Evolutionary conservation across 2,888 invertebrate species (phyloP), one percentile per base, ranked within the genome.

Genomic region (Flabesymbios commensalis): DNA sequence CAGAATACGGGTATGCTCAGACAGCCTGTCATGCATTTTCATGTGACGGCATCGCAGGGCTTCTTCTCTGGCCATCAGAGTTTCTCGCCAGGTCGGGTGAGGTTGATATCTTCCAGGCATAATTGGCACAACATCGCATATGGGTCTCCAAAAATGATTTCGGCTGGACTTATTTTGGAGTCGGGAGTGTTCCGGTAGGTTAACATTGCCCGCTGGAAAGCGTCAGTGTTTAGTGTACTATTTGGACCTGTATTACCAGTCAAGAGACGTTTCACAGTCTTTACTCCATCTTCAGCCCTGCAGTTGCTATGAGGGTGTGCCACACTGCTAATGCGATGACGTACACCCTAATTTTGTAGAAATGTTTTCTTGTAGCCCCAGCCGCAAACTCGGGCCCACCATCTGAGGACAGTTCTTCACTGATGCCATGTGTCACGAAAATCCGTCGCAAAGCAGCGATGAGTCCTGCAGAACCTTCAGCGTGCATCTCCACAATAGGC

Each of bases 251-350:
- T 70, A 54, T 73, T 75, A 59, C 72, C 64, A 22, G 67, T 63
- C 24, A 74, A 63, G 14, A 74, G 56, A 19, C 74, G 64, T 45
- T 74, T 72, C 3, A 74, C 59, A 2, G 73, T 72, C 48, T 74
- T 72, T 3, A 74, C 69, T 0, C 71, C 68, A 36, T 73, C 49
- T 43, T 72, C 72, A 1, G 72, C 73, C 0, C 71, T 28, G 47
- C 73, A 72, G 56, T 74, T 74, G 56, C 71, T 72, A 60, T 71
- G 72, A 2, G 70, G 69, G 47, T 65, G 71, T 7, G 70, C 69
- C 0, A 73, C 72, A 1, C 70, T 73, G 19, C 72, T 72, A 1
- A 72, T 54, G 1, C 70, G 49, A 41, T 74, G 72, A 43, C 69
- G 57, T 1, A 74, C 69, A 71, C 71, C 72, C 74, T 74, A 22